These are phyloP conservation scores for Propithecus perrieri DNA, from an alignment of 2,797 vertebrate genomes.

Conservation along the genomic window DNA sequence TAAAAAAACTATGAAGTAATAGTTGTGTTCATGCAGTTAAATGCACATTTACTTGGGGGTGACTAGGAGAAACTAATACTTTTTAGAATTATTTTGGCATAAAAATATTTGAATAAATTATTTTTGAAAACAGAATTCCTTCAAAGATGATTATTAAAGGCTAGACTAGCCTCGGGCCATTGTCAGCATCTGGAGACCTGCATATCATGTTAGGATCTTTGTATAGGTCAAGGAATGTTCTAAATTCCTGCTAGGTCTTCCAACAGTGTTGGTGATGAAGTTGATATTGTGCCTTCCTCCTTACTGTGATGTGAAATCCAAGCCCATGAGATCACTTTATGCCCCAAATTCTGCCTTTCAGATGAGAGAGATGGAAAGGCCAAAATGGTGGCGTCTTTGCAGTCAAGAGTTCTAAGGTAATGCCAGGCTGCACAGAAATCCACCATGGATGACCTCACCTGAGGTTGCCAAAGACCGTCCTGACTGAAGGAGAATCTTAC, in stretches of 20 bases:
- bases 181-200: not conserved
- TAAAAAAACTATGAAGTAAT: constrained; percentile 87
- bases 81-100: constrained; percentile 71
- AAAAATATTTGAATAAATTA: constrained; percentile 55
- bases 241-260: not conserved
- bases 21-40: constrained; percentile 82
- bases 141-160: constrained; percentile 66
- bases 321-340: not conserved
- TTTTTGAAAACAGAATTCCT: constrained; percentile 63
- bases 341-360: not conserved
- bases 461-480: not conserved
- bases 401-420: not conserved
- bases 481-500: not conserved
- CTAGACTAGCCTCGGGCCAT: not conserved
- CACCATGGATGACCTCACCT: not conserved
- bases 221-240: not conserved
- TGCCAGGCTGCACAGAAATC: not conserved
- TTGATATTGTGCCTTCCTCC: not conserved
- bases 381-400: not conserved
- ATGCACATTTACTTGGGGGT: constrained; percentile 58
- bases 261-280: not conserved
- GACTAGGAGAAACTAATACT: constrained; percentile 6
- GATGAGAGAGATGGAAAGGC: not conserved
- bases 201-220: not conserved
- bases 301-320: not conserved